These are phyloP conservation scores for Triplophysa siluroides DNA, from an alignment of 2,113 vertebrate species.

Conservation along the genomic window DNA sequence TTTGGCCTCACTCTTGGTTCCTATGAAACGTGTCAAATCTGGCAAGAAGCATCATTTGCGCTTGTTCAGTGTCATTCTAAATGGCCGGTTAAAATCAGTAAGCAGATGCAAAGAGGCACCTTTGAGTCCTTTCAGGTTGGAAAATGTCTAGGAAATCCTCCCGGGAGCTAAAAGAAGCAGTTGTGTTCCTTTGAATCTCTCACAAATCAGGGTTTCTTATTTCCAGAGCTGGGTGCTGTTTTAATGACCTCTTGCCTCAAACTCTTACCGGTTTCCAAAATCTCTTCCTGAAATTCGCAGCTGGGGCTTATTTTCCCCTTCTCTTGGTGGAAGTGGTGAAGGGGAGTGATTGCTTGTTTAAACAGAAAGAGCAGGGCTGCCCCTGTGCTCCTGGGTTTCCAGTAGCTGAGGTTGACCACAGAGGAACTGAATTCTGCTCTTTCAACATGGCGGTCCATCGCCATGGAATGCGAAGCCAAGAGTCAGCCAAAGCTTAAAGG, in stretches of 20 bases:
- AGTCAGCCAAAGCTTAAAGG: constrained; percentile 52
- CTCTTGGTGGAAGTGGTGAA: constrained; percentile 66
- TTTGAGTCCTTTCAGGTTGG: background rate
- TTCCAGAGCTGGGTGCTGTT: constrained; percentile 58
- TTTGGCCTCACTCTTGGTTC: background rate
- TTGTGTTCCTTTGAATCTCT: background rate
- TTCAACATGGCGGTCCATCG: constrained; percentile 58
- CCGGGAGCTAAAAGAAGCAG: constrained; percentile 1
- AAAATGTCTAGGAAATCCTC: constrained; percentile 8
- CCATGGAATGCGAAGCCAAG: constrained; percentile 21
- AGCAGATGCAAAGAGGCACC: background rate
- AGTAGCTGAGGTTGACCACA: constrained; percentile 69
- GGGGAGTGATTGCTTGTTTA: constrained; percentile 75
- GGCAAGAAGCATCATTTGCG: background rate
- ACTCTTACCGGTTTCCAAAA: constrained; percentile 60
- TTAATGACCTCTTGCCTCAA: constrained; percentile 67
- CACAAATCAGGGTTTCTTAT: constrained; percentile 14
- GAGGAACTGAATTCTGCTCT: constrained; percentile 73
- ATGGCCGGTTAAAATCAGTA: background rate
- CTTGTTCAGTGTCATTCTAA: too few species aligned
- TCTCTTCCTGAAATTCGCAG: constrained; percentile 70
- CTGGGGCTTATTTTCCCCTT: constrained; percentile 58
- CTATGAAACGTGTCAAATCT: background rate
- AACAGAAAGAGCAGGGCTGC: constrained; percentile 70
- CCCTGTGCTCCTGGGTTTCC: constrained; percentile 63